Conservation (phyloP, 2,797 vertebrate species). For the Enteromius thamalakanensis region DNA sequence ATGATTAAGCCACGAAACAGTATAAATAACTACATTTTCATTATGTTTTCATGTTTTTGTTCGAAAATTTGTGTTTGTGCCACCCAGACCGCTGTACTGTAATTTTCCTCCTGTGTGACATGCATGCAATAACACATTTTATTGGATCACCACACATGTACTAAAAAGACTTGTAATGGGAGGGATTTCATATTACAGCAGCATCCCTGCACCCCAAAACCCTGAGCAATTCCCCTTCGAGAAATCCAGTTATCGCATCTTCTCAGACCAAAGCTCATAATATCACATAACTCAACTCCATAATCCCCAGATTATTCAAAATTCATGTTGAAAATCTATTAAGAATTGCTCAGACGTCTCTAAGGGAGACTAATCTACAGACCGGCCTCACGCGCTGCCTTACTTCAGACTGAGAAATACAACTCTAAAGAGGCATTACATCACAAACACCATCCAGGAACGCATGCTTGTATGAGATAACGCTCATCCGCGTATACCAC, state of each 20-base stretch:
- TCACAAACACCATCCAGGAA: neutral
- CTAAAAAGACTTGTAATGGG: conserved; percentile 16
- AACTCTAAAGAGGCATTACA: neutral
- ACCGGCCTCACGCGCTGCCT: neutral
- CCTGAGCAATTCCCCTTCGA: conserved; percentile 28
- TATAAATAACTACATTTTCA: neutral
- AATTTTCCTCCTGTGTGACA: neutral
- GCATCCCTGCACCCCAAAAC: conserved; percentile 33
- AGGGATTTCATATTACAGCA: conserved; percentile 25
- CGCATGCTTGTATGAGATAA: neutral
- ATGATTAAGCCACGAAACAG: neutral
- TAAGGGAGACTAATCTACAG: conserved; percentile 29
- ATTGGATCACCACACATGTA: conserved; percentile 13
- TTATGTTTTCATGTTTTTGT: neutral
- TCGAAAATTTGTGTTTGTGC: too few relatives aligned
- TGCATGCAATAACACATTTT: neutral
- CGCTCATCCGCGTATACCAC: neutral
- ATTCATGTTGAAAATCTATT: conserved; percentile 57
- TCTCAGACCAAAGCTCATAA: conserved; percentile 45
- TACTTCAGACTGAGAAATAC: neutral
- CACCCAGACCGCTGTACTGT: neutral
- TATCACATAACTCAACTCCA: conserved; percentile 38
- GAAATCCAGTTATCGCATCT: conserved; percentile 52
- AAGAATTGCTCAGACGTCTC: conserved; percentile 38
- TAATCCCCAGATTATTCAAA: conserved; percentile 55